Percentiles rank a stretch among this genome's conserved stretches.
phyloP scores from a whole-genome alignment of 2,797 vertebrate genomes.

The Rhinatrema bivittatum region DNA sequence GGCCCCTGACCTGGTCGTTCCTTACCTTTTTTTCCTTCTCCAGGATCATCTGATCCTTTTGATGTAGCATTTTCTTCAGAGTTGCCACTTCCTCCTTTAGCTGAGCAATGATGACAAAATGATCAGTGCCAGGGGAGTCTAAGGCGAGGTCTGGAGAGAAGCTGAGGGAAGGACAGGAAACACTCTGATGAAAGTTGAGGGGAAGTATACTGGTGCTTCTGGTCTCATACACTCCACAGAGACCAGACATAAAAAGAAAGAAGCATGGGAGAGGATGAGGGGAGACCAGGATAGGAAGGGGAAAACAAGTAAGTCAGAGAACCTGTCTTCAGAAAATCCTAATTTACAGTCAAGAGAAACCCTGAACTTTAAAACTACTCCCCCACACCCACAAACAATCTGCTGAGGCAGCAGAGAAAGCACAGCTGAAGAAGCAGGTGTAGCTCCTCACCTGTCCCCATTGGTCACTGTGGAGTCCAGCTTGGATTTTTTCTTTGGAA shows the following conservation, averaged over 20 bases:
- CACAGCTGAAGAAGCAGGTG: too few species aligned
- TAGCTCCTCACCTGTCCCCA: conserved; percentile 71
- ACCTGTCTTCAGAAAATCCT: too few species aligned
- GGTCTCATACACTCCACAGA: too few species aligned
- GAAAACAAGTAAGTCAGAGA: too few species aligned
- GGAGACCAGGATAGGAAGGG: conserved; percentile 48
- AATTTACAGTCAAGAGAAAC: too few species aligned
- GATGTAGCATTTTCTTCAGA: conserved; percentile 69
- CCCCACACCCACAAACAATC: too few species aligned
- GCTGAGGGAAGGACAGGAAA: conserved; percentile 33
- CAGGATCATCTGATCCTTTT: conserved; percentile 69
- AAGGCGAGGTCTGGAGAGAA: conserved; percentile 63
- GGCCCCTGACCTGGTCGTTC: too few species aligned
- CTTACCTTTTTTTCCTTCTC: conserved; percentile 71
- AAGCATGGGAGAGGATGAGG: conserved; percentile 51
- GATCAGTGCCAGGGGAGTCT: conserved; percentile 65
- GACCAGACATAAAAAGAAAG: too few species aligned
- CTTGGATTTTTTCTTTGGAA: conserved; percentile 71
- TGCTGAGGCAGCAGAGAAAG: too few species aligned
- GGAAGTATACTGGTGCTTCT: too few species aligned
- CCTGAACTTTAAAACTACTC: too few species aligned
- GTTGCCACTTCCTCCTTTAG: conserved; percentile 68
- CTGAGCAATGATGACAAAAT: conserved; percentile 67
- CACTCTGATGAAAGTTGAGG: too few species aligned
- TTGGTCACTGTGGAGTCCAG: conserved; percentile 65